Evolutionary conservation across 2,888 invertebrate species (phyloP).

Genomic region (Epistrophe eligans): DNA sequence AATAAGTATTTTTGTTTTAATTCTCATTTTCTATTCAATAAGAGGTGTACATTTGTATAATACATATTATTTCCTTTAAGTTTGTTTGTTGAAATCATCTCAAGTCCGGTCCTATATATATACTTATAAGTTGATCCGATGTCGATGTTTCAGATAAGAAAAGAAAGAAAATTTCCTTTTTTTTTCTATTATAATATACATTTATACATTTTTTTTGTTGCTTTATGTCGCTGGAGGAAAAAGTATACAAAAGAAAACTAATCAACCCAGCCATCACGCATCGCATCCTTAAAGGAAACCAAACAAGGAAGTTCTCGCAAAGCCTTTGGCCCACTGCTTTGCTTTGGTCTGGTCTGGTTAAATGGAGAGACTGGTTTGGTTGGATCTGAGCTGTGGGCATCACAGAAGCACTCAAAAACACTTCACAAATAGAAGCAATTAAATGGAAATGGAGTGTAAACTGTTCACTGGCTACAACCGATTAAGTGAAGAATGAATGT

Average conservation of each 20-base stretch:
- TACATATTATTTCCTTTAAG: not conserved
- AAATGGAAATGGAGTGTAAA: slow-evolving; percentile 74
- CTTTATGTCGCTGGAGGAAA: not conserved
- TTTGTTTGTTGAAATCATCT: not conserved
- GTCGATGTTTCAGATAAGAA: slow-evolving; percentile 40
- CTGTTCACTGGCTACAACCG: slow-evolving; percentile 47
- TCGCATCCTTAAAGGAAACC: slow-evolving; percentile 28
- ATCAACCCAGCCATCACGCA: slow-evolving; percentile 46
- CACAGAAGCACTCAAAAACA: slow-evolving; percentile 54
- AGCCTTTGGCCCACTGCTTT: not conserved
- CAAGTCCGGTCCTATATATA: not conserved
- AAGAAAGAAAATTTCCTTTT: slow-evolving; percentile 33
- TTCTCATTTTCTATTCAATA: not conserved
- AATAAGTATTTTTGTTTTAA: slow-evolving; percentile 2
- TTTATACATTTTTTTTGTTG: not conserved
- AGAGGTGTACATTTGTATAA: not conserved
- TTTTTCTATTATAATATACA: slow-evolving; percentile 5
- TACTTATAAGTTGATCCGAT: slow-evolving; percentile 24
- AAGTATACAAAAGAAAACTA: slow-evolving; percentile 56
- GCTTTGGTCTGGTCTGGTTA: not conserved
- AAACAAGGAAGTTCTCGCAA: slow-evolving; percentile 47
- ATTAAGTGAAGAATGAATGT: slow-evolving; percentile 37
- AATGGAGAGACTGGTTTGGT: not conserved
- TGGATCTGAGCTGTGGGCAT: not conserved
- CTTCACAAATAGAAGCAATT: slow-evolving; percentile 73